Conservation (phyloP, 2,888 invertebrate species). For the Phyllotreta striolata region DNA sequence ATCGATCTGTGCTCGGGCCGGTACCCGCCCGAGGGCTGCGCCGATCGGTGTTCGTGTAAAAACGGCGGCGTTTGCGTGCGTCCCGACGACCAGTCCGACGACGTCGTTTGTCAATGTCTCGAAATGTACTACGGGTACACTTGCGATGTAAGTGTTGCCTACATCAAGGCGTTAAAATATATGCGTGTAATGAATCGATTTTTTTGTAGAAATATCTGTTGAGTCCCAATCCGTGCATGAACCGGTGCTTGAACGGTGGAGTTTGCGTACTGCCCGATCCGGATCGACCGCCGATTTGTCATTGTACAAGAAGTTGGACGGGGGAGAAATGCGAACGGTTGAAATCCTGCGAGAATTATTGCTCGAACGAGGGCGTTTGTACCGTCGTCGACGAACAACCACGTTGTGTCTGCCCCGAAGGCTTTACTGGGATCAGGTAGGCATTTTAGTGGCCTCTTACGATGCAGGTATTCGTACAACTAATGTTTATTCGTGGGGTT, state of each 20-base stretch:
- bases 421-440: conserved; percentile 58
- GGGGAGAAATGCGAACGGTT: conserved; percentile 66
- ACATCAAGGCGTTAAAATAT: too few species aligned
- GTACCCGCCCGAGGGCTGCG: conserved; percentile 49
- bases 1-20: conserved; percentile 60
- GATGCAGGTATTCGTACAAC: not conserved
- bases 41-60: conserved; percentile 45
- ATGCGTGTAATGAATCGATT: too few species aligned
- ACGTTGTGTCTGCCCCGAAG: conserved; percentile 61
- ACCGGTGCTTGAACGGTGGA: conserved; percentile 67
- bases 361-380: conserved; percentile 66
- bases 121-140: conserved; percentile 65
- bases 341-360: conserved; percentile 61
- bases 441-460: not conserved
- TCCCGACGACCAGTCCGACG: conserved; percentile 63
- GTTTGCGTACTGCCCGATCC: conserved; percentile 66
- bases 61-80: conserved; percentile 58
- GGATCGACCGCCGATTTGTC: conserved; percentile 63
- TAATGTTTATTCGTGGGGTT: too few species aligned
- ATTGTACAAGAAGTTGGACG: conserved; percentile 67
- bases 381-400: conserved; percentile 55
- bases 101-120: conserved; percentile 66
- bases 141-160: conserved; percentile 62
- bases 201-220: conserved; percentile 63
- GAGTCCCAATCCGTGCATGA: conserved; percentile 67